These are phyloP conservation scores for Aphaenogaster rudis DNA, from an alignment of 1,140 invertebrate species.

Conservation along the genomic window DNA sequence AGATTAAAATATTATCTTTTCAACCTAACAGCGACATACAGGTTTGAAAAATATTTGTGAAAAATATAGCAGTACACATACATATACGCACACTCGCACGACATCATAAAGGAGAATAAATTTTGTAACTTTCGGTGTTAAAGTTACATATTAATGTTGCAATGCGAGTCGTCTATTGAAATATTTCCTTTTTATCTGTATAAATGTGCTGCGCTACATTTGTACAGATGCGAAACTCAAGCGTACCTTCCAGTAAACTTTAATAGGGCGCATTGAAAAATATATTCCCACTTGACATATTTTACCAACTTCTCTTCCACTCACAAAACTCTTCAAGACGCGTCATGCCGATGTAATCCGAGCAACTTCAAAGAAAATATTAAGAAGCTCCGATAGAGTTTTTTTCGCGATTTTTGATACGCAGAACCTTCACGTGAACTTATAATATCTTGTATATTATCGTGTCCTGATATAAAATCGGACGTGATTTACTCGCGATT, in stretches of 20 bases:
- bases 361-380: not conserved
- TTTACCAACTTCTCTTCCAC: conserved; percentile 14
- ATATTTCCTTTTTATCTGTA: not conserved
- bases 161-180: not conserved
- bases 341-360: not conserved
- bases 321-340: not conserved
- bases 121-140: not conserved
- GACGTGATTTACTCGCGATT: not conserved
- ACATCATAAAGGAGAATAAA: not conserved
- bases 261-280: not conserved
- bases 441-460: not conserved
- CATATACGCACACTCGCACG: not conserved
- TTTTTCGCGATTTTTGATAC: conserved; percentile 2
- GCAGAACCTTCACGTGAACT: not conserved
- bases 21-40: not conserved
- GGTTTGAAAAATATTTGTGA: conserved; percentile 16
- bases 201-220: not conserved
- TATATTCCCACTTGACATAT: not conserved
- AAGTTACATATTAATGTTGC: not conserved
- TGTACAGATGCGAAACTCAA: not conserved
- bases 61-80: not conserved
- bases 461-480: not conserved
- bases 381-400: not conserved
- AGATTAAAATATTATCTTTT: conserved; percentile 42
- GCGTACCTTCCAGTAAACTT: conserved; percentile 3